Evolutionary conservation across 2,888 invertebrate species (phyloP).

Genomic region (Cataglyphis altisquamis): DNA sequence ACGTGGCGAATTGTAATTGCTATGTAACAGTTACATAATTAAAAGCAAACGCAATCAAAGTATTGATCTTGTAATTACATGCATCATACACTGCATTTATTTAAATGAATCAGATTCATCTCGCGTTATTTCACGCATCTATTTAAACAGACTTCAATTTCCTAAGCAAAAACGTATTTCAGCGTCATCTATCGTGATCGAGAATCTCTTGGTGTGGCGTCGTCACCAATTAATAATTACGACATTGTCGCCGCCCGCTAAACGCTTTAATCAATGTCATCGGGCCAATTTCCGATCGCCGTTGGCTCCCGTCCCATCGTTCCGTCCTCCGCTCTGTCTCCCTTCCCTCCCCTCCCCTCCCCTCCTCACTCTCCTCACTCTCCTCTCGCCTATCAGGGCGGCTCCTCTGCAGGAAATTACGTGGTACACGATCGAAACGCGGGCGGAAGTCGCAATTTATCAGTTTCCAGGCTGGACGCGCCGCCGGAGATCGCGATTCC

Average conservation of each 20-base stretch:
- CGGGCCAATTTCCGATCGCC: slow-evolving; percentile 86
- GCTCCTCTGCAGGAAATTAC: slow-evolving; percentile 85
- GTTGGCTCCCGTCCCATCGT: slow-evolving; percentile 79
- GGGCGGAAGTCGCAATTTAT: slow-evolving; percentile 85
- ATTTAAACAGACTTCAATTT: slow-evolving; percentile 29
- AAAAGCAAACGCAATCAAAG: background rate
- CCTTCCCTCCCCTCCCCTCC: slow-evolving; percentile 17
- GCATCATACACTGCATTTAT: background rate
- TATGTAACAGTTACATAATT: background rate
- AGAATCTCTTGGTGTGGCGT: slow-evolving; percentile 73
- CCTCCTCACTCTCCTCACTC: slow-evolving; percentile 56
- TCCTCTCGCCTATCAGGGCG: slow-evolving; percentile 74
- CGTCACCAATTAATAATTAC: slow-evolving; percentile 85
- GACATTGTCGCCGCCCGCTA: slow-evolving; percentile 81
- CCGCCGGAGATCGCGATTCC: slow-evolving; percentile 72
- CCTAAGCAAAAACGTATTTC: slow-evolving; percentile 48
- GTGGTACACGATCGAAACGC: slow-evolving; percentile 83
- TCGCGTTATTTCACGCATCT: background rate
- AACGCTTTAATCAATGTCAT: slow-evolving; percentile 86
- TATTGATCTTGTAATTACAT: background rate
- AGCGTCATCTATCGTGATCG: slow-evolving; percentile 51
- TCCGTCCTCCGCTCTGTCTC: slow-evolving; percentile 70
- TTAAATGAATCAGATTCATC: slow-evolving; percentile 17
- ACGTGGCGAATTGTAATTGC: background rate
- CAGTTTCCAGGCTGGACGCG: slow-evolving; percentile 81